These are phyloP conservation scores for Drosophila imparisetae DNA, from an alignment of 2,888 invertebrate genomes.

Conservation along the genomic window DNA sequence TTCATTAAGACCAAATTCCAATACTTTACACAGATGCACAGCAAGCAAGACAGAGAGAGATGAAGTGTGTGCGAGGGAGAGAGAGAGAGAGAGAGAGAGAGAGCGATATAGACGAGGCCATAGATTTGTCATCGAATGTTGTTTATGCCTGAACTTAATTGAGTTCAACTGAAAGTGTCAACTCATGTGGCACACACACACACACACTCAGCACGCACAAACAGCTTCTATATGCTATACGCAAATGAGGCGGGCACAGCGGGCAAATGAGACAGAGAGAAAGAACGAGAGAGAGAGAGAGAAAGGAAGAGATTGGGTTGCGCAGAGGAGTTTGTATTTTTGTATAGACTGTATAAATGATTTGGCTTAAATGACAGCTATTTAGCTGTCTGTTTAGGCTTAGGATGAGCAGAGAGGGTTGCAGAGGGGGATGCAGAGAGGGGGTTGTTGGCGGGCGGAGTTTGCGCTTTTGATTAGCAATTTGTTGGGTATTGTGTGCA, in stretches of 20 bases:
- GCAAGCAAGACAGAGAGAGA: background rate
- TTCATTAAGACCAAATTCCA: constrained; percentile 61
- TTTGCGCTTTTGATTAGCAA: constrained; percentile 66
- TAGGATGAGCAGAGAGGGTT: background rate
- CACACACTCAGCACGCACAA: background rate
- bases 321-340: constrained; percentile 7
- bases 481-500: constrained; percentile 55
- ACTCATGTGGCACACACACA: constrained; percentile 67
- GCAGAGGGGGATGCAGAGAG: background rate
- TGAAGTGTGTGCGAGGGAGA: background rate
- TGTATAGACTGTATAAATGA: constrained; percentile 32
- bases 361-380: constrained; percentile 44
- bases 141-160: constrained; percentile 77
- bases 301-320: background rate
- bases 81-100: background rate
- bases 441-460: background rate
- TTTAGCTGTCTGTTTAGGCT: constrained; percentile 24
- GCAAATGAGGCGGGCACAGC: constrained; percentile 42
- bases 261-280: background rate
- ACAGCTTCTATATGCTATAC: constrained; percentile 45
- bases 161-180: constrained; percentile 83
- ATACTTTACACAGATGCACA: constrained; percentile 21
- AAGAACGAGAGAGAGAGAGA: background rate
- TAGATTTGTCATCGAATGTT: constrained; percentile 70
- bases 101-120: constrained; percentile 30